Evolutionary conservation across 2,797 vertebrate genomes (phyloP), one percentile per base, ranked within the genome.

Genomic region (Anguilla obscura): DNA sequence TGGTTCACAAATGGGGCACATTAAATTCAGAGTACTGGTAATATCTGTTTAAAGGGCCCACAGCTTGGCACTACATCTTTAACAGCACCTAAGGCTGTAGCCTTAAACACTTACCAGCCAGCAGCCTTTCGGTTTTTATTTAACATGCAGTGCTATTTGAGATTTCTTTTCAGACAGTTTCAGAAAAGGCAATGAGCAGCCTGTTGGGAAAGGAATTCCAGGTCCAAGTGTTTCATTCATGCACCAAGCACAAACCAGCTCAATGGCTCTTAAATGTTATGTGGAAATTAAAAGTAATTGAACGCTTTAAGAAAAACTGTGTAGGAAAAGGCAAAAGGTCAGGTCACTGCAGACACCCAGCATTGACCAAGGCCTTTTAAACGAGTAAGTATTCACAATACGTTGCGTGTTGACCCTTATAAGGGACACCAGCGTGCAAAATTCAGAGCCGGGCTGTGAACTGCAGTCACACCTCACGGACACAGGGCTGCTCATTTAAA

Each of bases 401-500:
- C 89, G 33, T 88, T 89, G 90, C 85, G 86, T 90, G 88, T 91
- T 36, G 89, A 3, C 71, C 27, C 82, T 85, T 87, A 90, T 89
- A 80, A 86, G 71, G 71, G 80, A 86, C 87, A 87, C 86, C 84
- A 4, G 58, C 21, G 12, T 89, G 91, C 85, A 87, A 85, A 91
- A 89, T 90, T 30, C 91, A 84, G 71, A 86, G 83, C 86, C 10
- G 50, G 86, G 14, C 71, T 85, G 90, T 89, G 88, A 93, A 90
- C 85, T 82, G 88, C 79, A 85, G 86, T 91, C 85, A 84, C 90
- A 88, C 89, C n/a, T 74, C 54, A 74, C 54, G 82, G 85, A 83
- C 79, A n/a, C 27, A 21, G 50, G 30, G 60, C n/a, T 24, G 30
- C 40, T 63, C 60, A 86, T 50, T 48, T 40, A 24, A 36, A 24